A percentile compares a stretch with the other conserved stretches of the same genome.
These are phyloP conservation scores for Salpingus planirostris DNA, from an alignment of 2,888 invertebrate species.

Conservation along the genomic window DNA sequence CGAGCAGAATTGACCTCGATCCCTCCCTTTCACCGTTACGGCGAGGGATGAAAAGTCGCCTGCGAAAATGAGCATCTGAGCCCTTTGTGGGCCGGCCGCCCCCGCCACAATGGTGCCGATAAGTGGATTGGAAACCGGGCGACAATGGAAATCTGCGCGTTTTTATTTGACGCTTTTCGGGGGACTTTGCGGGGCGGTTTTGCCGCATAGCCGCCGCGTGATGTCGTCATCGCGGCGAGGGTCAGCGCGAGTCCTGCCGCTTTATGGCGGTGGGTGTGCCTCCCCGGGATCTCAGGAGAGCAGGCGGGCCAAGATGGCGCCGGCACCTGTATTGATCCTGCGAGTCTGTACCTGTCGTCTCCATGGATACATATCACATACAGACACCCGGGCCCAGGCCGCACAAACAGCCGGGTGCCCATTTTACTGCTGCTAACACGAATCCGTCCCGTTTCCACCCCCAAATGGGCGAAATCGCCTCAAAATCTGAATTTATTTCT, in stretches of 20 bases:
- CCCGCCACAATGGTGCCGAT: conserved; percentile 3
- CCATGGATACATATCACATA: conserved; percentile 36
- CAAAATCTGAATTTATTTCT: too few species aligned
- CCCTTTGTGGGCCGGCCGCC: too few species aligned
- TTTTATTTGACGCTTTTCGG: not conserved
- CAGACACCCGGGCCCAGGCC: conserved; percentile 32
- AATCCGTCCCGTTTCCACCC: too few species aligned
- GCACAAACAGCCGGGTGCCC: conserved; percentile 4
- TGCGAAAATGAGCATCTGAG: conserved; percentile 32
- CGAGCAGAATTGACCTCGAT: conserved; percentile 29
- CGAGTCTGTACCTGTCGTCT: conserved; percentile 35
- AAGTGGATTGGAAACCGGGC: conserved; percentile 5
- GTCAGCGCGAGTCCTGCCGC: conserved; percentile 16
- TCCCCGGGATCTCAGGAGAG: conserved; percentile 36
- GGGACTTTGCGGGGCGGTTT: not conserved
- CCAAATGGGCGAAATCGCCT: too few species aligned
- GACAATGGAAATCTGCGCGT: not conserved
- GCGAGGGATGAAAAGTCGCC: too few species aligned
- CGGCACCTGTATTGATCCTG: conserved; percentile 34
- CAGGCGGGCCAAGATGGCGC: conserved; percentile 38
- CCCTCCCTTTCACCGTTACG: too few species aligned
- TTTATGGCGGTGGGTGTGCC: conserved; percentile 30
- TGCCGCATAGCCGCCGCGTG: conserved; percentile 12
- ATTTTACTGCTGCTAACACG: too few species aligned
- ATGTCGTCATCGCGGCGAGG: conserved; percentile 13